Evolutionary conservation across 2,797 vertebrate species (phyloP), one percentile per base, ranked within the genome.

Genomic region (Malacoctenus gilli): DNA sequence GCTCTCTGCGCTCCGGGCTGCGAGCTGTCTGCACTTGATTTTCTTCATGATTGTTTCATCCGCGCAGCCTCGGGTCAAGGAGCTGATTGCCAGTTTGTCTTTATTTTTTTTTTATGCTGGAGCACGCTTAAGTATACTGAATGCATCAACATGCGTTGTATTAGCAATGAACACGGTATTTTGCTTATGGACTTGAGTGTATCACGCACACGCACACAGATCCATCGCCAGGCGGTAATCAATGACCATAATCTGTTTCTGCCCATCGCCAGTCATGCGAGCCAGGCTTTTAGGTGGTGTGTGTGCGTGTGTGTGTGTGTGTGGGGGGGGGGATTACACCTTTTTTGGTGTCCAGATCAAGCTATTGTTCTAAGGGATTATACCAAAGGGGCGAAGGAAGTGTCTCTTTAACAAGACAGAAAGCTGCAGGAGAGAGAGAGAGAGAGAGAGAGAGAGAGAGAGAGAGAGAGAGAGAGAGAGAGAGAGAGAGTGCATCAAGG

Each of bases 201-300:
- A n/a, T n/a, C n/a, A n/a, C n/a, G n/a, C n/a, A 25, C 19, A 5
- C 7, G 9, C 12, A n/a, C n/a, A n/a, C n/a, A n/a, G n/a, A n/a
- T n/a, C n/a, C n/a, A n/a, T n/a, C n/a, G n/a, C n/a, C n/a, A n/a
- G n/a, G n/a, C n/a, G n/a, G n/a, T 89, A 72, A 95, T 98, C 94
- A 84, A 96, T 98, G 93, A 89, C 93, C 93, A 92, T 98, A 95
- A 97, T 97, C 94, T 95, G 92, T 90, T 88, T 91, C 91, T 93
- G 93, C 91, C 93, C 90, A 89, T 91, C 90, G 91, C 92, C 92
- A 93, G 94, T 94, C 94, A 95, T 93, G 94, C 91, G 74, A 94
- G 91, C 87, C 80, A 90, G 90, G 92, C 88, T 90, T 89, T 86
- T 86, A 85, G 78, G 55, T 74, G 48, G 50, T 53, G 59, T 64